Percentiles rank a stretch among this genome's conserved stretches.
Conservation (phyloP, 2,888 invertebrate genomes). For the Romanomermis culicivorax region DNA sequence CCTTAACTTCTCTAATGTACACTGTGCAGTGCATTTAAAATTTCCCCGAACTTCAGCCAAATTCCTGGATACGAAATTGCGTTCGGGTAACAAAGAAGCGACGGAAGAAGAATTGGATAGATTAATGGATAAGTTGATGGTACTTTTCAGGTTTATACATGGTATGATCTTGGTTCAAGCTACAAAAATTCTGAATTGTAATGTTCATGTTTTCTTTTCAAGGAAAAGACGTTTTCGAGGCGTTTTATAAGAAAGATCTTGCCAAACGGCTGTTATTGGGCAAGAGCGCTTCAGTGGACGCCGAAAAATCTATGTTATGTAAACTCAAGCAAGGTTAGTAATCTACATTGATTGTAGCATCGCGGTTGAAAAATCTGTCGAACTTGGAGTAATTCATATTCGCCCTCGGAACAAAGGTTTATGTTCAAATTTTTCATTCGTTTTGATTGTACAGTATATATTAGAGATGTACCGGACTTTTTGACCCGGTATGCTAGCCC, state of each 20-base stretch:
- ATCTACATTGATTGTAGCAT: too few species aligned
- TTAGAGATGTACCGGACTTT: too few species aligned
- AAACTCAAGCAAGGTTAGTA: slow-evolving; percentile 72
- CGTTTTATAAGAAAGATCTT: slow-evolving; percentile 96
- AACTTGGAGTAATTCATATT: too few species aligned
- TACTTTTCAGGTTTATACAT: slow-evolving; percentile 91
- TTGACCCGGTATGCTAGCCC: too few species aligned
- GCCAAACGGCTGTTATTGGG: slow-evolving; percentile 90
- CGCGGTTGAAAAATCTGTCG: too few species aligned
- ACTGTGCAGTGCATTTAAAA: not conserved
- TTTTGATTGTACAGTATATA: too few species aligned
- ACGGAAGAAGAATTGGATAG: slow-evolving; percentile 92
- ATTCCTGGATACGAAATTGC: slow-evolving; percentile 86
- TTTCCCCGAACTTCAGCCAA: slow-evolving; percentile 46
- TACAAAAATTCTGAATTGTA: not conserved
- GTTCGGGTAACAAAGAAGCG: slow-evolving; percentile 92
- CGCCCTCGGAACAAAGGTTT: too few species aligned
- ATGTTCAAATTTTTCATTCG: too few species aligned
- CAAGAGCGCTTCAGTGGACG: slow-evolving; percentile 94
- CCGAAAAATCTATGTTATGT: slow-evolving; percentile 97
- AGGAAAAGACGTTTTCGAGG: slow-evolving; percentile 92
- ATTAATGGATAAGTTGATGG: slow-evolving; percentile 92
- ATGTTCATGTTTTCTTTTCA: slow-evolving; percentile 9
- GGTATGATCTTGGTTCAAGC: too few species aligned
- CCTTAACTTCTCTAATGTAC: not conserved